Evolutionary conservation across 92 coral and sea anemone species (phyloP).

Genomic region (Porites evermanni): DNA sequence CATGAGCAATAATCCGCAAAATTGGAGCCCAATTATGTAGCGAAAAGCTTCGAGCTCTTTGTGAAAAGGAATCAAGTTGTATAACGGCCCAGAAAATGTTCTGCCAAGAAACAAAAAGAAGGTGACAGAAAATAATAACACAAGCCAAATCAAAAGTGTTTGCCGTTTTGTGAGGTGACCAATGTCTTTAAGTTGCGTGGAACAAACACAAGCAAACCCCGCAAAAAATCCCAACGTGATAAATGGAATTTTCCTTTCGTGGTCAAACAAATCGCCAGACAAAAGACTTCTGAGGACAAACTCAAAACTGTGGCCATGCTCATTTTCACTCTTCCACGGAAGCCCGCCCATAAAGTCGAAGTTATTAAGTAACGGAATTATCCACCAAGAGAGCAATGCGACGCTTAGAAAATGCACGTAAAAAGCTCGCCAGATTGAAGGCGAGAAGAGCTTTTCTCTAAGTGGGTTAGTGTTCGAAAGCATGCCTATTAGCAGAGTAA

Average conservation of each 20-base stretch:
- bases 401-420: constrained; percentile 53
- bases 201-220: constrained; percentile 52
- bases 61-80: constrained; percentile 77
- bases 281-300: constrained; percentile 60
- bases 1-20: constrained; percentile 67
- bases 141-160: constrained; percentile 56
- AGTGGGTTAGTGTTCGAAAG: constrained; percentile 13
- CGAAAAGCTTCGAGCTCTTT: constrained; percentile 73
- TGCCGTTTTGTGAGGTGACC: constrained; percentile 11
- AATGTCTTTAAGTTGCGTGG: constrained; percentile 22
- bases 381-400: constrained; percentile 69
- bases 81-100: constrained; percentile 65
- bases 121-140: constrained; percentile 41
- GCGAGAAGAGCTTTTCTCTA: constrained; percentile 3
- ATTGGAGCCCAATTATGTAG: constrained; percentile 74
- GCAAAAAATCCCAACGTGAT: constrained; percentile 58
- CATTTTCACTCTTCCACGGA: constrained; percentile 78
- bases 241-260: constrained; percentile 65
- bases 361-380: constrained; percentile 58
- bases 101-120: constrained; percentile 68
- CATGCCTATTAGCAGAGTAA: constrained; percentile 49
- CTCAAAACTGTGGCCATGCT: constrained; percentile 45
- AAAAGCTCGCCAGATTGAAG: constrained; percentile 49
- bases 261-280: constrained; percentile 71
- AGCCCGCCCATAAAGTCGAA: constrained; percentile 71